Conservation (phyloP, 2,113 vertebrate species). For the Meriones unguiculatus region DNA sequence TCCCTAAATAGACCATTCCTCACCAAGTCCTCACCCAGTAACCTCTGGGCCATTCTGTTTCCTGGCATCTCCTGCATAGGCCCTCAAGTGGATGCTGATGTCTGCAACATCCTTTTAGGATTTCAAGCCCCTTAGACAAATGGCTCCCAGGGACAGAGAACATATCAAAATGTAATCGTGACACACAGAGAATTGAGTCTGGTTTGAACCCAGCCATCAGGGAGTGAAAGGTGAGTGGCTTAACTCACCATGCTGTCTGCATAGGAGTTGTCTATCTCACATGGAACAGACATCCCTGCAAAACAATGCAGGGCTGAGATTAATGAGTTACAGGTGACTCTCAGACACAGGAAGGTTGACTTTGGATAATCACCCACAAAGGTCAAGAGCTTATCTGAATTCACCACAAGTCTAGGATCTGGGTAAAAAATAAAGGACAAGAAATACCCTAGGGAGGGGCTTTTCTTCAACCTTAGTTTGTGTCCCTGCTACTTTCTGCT, state of each 20-base stretch:
- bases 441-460: constrained; percentile 77
- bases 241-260: constrained; percentile 83
- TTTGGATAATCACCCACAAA: constrained; percentile 84
- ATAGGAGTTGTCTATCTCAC: constrained; percentile 83
- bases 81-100: constrained; percentile 68
- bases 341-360: constrained; percentile 77
- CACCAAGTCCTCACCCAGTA: constrained; percentile 62
- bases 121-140: constrained; percentile 74
- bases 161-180: constrained; percentile 67
- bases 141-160: constrained; percentile 69
- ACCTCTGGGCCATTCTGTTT: constrained; percentile 71
- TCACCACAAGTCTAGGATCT: constrained; percentile 83
- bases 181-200: constrained; percentile 76
- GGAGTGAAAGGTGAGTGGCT: constrained; percentile 74
- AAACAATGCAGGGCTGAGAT: constrained; percentile 78
- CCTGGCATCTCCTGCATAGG: constrained; percentile 54
- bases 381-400: constrained; percentile 85
- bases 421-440: constrained; percentile 79
- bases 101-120: constrained; percentile 33
- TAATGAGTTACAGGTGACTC: constrained; percentile 82
- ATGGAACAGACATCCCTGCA: constrained; percentile 78
- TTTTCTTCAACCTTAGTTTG: constrained; percentile 73
- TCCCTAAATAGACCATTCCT: constrained; percentile 67
- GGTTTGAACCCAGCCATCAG: constrained; percentile 80
- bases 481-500: constrained; percentile 64